These are phyloP conservation scores for Trichonephila inaurata DNA, from an alignment of 1,140 invertebrate species.

Conservation along the genomic window DNA sequence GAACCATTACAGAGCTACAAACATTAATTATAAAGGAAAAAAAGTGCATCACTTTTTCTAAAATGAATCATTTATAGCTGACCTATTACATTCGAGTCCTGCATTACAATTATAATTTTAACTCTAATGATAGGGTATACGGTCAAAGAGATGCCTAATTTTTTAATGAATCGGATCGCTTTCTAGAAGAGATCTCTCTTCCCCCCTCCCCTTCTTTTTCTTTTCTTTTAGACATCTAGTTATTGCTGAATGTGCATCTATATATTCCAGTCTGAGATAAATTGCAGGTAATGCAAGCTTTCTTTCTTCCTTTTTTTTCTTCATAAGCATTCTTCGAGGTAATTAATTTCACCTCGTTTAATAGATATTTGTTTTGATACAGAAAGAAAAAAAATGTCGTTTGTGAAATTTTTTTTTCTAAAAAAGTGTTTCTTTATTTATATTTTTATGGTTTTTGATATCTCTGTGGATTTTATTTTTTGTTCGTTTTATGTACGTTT, in stretches of 20 bases:
- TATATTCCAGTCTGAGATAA: not conserved
- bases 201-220: not conserved
- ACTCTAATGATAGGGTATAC: conserved; percentile 56
- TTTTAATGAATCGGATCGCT: conserved; percentile 47
- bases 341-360: not conserved
- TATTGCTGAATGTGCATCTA: not conserved
- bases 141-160: conserved; percentile 39
- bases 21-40: conserved; percentile 71
- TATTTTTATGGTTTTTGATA: not conserved
- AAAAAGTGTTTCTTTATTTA: not conserved
- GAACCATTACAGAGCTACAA: conserved; percentile 73
- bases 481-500: no score
- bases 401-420: not conserved
- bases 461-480: no score
- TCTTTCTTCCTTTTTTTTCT: not conserved
- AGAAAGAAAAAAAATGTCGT: not conserved
- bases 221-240: not conserved
- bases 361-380: not conserved
- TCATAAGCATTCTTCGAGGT: not conserved
- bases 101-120: conserved; percentile 69
- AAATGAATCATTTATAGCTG: conserved; percentile 74
- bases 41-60: conserved; percentile 14
- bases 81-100: conserved; percentile 44
- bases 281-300: not conserved
- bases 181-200: not conserved